Percentiles rank a stretch among this genome's conserved stretches.
Conservation (phyloP, 2,888 invertebrate species). For the Iphiclides podalirius region DNA sequence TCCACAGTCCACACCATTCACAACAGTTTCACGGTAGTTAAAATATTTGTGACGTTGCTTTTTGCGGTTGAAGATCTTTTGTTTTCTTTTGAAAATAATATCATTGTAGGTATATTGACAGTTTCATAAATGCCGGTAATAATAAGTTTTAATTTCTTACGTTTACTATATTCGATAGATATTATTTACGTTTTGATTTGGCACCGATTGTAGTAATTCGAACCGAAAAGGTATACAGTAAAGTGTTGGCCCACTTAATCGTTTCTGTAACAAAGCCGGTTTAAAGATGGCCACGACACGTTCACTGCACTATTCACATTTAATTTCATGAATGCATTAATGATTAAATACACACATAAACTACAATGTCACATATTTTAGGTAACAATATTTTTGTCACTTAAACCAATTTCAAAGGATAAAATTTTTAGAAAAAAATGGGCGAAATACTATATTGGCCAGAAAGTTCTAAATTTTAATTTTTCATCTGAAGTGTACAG, state of each 20-base stretch:
- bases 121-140: background rate
- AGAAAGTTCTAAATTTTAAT: too few relatives aligned
- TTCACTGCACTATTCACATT: constrained; percentile 6
- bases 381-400: too few relatives aligned
- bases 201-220: background rate
- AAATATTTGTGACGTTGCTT: constrained; percentile 10
- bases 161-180: background rate
- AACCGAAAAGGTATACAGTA: constrained; percentile 2
- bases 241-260: constrained; percentile 19
- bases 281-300: constrained; percentile 16
- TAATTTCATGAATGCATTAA: constrained; percentile 2
- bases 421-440: too few relatives aligned
- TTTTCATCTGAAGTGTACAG: too few relatives aligned
- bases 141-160: background rate
- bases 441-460: too few relatives aligned
- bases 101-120: background rate
- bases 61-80: constrained; percentile 1
- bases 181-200: background rate
- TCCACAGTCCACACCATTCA: constrained; percentile 9
- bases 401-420: too few relatives aligned
- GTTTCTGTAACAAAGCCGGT: constrained; percentile 23
- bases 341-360: background rate
- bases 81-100: constrained; percentile 7
- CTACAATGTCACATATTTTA: too few relatives aligned
- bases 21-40: constrained; percentile 15